Evolutionary conservation across 2,888 invertebrate species (phyloP).

Genomic region (Cephus sareptanus): DNA sequence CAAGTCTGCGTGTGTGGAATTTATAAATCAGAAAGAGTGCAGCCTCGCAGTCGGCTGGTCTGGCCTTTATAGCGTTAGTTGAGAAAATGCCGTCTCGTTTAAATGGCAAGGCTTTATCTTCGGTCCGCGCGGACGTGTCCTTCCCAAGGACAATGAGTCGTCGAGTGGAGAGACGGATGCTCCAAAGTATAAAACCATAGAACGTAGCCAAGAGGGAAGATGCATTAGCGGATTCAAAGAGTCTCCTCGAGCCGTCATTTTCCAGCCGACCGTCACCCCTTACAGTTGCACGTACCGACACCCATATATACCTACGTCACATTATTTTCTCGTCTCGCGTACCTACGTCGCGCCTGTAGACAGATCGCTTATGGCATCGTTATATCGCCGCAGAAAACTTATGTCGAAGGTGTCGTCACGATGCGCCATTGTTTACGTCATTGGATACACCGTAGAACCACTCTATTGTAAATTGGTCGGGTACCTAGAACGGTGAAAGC

Average conservation of each 20-base stretch:
- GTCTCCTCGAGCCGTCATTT: background rate
- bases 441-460: conserved; percentile 35
- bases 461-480: conserved; percentile 46
- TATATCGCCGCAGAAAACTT: background rate
- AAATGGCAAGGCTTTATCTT: background rate
- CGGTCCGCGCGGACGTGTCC: background rate
- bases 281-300: background rate
- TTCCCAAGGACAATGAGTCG: background rate
- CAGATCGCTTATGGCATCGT: background rate
- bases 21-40: background rate
- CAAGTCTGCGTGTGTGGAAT: background rate
- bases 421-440: conserved; percentile 34
- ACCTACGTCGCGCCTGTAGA: background rate
- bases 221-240: background rate
- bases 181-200: background rate
- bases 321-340: background rate
- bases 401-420: background rate
- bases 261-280: background rate
- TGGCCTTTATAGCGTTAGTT: background rate
- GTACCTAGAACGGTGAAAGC: conserved; percentile 43
- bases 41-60: background rate
- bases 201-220: background rate
- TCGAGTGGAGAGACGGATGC: background rate
- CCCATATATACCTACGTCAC: background rate
- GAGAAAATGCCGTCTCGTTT: background rate